phyloP scores from a whole-genome alignment of 2,797 vertebrate genomes.

The Pantherophis alleghaniensis region DNA sequence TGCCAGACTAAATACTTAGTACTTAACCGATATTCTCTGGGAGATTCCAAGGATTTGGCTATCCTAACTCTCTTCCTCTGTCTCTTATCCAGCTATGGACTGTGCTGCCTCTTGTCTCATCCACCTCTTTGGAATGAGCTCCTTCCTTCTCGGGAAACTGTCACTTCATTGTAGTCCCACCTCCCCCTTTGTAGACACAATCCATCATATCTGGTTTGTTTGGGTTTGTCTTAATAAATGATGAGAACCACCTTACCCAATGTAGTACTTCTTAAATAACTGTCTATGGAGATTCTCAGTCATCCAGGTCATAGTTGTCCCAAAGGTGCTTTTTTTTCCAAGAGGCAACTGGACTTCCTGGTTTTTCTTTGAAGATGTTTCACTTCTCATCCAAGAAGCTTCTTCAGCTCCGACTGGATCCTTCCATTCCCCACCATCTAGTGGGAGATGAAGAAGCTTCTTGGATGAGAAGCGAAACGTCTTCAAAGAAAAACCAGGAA shows the following conservation, averaged over 20 bases:
- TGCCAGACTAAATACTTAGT: not conserved
- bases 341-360: no score
- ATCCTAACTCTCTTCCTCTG: not conserved
- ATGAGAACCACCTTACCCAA: not conserved
- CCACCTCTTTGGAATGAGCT: not conserved
- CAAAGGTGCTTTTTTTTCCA: no score
- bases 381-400: no score
- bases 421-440: no score
- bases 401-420: no score
- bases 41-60: not conserved
- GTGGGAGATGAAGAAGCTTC: no score
- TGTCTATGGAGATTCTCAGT: no score
- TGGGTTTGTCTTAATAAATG: not conserved
- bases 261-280: not conserved
- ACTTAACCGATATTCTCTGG: not conserved
- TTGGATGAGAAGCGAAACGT: no score
- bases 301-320: no score
- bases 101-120: not conserved
- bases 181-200: not conserved
- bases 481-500: no score
- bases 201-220: not conserved
- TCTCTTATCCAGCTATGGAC: not conserved
- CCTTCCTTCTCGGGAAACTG: not conserved
- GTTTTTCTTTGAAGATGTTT: no score
- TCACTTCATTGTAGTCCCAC: not conserved